Evolutionary conservation across 2,888 invertebrate genomes (phyloP).

Genomic region (Cryptocephalus moraei): DNA sequence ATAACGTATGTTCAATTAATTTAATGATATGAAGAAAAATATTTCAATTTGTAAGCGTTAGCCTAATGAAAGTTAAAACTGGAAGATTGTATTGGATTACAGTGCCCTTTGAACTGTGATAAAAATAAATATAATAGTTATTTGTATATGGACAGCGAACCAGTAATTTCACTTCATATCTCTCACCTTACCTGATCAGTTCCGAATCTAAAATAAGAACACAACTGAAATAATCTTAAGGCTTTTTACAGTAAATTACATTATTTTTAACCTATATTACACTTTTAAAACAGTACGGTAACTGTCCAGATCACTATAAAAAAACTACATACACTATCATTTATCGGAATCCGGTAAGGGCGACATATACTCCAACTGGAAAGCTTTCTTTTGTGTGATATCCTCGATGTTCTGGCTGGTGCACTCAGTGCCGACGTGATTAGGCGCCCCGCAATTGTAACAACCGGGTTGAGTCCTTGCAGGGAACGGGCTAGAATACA

Average conservation of each 20-base stretch:
- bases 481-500: slow-evolving; percentile 35
- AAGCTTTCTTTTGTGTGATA: slow-evolving; percentile 65
- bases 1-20: neutral
- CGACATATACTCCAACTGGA: slow-evolving; percentile 52
- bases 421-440: slow-evolving; percentile 78
- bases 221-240: slow-evolving; percentile 5
- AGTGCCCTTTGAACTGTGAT: too few species aligned
- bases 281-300: slow-evolving; percentile 24
- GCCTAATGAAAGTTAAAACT: too few species aligned
- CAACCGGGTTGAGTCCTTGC: slow-evolving; percentile 50
- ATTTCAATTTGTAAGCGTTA: too few species aligned
- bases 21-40: neutral
- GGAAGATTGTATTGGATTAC: too few species aligned
- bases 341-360: slow-evolving; percentile 17
- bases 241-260: slow-evolving; percentile 18
- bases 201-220: slow-evolving; percentile 7
- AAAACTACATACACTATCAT: slow-evolving; percentile 12
- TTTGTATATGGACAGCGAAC: too few species aligned
- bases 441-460: slow-evolving; percentile 84
- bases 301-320: slow-evolving; percentile 22
- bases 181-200: neutral
- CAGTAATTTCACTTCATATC: too few species aligned
- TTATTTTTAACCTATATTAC: slow-evolving; percentile 20
- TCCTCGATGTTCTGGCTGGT: slow-evolving; percentile 88
- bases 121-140: too few species aligned